Percentiles rank a stretch among this genome's conserved stretches.
Evolutionary conservation across 2,113 vertebrate genomes (phyloP).

Genomic region (Epinephelus fuscoguttatus): DNA sequence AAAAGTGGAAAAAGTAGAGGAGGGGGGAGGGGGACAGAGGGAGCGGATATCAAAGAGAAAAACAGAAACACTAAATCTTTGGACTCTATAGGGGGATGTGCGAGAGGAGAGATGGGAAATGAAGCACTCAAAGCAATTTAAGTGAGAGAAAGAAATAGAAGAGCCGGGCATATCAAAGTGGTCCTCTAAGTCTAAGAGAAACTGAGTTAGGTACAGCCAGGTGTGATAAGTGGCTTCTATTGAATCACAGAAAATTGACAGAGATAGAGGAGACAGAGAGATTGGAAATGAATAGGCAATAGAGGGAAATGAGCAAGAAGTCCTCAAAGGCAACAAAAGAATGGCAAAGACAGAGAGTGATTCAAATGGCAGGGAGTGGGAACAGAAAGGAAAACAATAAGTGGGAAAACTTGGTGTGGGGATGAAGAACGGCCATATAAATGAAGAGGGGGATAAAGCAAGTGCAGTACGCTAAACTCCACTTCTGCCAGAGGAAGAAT

Average conservation of each 20-base stretch:
- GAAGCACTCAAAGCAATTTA: slow-evolving; percentile 66
- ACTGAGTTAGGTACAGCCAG: slow-evolving; percentile 33
- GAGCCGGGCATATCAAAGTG: slow-evolving; percentile 52
- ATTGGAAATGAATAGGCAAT: slow-evolving; percentile 29
- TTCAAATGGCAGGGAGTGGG: slow-evolving; percentile 10
- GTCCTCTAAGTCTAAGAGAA: slow-evolving; percentile 35
- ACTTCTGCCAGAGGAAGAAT: slow-evolving; percentile 11
- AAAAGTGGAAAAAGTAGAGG: slow-evolving; percentile 35
- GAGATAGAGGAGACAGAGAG: slow-evolving; percentile 18
- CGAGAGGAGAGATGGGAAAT: slow-evolving; percentile 47
- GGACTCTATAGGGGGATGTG: slow-evolving; percentile 24
- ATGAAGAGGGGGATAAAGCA: slow-evolving; percentile 12
- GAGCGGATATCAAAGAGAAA: slow-evolving; percentile 42
- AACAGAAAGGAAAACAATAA: neutral
- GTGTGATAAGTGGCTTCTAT: slow-evolving; percentile 52
- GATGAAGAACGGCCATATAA: slow-evolving; percentile 8
- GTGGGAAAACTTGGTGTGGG: neutral
- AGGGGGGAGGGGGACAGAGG: slow-evolving; percentile 2
- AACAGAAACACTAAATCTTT: slow-evolving; percentile 43
- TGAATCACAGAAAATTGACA: slow-evolving; percentile 41
- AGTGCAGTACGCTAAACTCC: neutral
- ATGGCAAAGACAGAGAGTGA: slow-evolving; percentile 17
- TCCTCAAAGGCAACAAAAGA: slow-evolving; percentile 34
- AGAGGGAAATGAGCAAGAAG: slow-evolving; percentile 24
- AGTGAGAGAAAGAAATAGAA: slow-evolving; percentile 48